A percentile compares a stretch with the other conserved stretches of the same genome.
Conservation (phyloP, 2,797 vertebrate genomes). For the Intellagama lesueurii region DNA sequence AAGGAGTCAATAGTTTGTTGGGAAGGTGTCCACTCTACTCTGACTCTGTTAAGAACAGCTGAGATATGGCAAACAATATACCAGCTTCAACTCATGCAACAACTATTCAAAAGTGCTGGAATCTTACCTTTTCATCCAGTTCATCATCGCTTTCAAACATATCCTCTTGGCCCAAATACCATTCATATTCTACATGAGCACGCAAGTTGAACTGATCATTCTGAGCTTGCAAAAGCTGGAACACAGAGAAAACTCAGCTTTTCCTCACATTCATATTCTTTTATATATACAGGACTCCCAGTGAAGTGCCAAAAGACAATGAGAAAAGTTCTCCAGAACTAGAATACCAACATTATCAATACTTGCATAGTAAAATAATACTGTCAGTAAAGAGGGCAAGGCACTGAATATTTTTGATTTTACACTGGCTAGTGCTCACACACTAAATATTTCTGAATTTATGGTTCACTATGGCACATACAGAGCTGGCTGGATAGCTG, state of each 20-base stretch:
- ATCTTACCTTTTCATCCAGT: conserved; percentile 81
- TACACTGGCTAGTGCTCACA: too few species aligned
- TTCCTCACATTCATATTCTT: not conserved
- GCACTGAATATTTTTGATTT: too few species aligned
- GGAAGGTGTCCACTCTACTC: not conserved
- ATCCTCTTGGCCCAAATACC: conserved; percentile 84
- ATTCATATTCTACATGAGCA: conserved; percentile 86
- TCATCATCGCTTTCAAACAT: conserved; percentile 88
- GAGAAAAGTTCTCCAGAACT: not conserved
- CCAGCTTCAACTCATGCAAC: not conserved
- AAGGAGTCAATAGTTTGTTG: not conserved
- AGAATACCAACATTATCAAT: not conserved
- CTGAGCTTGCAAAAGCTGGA: conserved; percentile 84
- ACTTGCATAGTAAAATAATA: not conserved
- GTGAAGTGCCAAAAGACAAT: not conserved
- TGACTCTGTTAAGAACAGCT: not conserved
- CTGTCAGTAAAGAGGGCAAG: not conserved
- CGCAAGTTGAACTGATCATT: conserved; percentile 85
- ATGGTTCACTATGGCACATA: not conserved
- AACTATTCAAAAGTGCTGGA: not conserved
- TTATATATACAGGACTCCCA: not conserved
- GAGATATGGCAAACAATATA: not conserved
- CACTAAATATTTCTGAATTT: conserved; percentile 4
- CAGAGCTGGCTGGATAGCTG: not conserved
- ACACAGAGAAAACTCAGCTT: not conserved